A percentile compares a stretch with the other conserved stretches of the same genome.
These are phyloP conservation scores for Erebia ligea DNA, from an alignment of 2,888 invertebrate genomes.

Conservation along the genomic window DNA sequence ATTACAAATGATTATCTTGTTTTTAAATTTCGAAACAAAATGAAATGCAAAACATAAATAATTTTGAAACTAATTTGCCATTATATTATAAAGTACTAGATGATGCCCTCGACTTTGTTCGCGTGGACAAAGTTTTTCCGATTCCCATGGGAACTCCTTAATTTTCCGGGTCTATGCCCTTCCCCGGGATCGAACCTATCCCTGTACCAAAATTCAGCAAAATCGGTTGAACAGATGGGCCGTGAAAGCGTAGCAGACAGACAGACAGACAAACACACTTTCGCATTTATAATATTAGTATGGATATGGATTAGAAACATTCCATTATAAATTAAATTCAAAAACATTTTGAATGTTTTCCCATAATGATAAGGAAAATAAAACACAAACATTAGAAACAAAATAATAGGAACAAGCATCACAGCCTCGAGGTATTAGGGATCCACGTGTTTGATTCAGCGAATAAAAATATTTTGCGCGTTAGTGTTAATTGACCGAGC, in stretches of 20 bases:
- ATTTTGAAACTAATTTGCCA: slow-evolving; percentile 5
- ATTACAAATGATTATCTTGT: neutral
- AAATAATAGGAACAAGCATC: neutral
- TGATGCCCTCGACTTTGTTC: too few relatives aligned
- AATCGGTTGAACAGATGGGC: too few relatives aligned
- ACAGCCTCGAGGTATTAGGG: slow-evolving; percentile 16
- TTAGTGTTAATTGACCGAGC: too few relatives aligned
- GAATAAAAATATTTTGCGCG: neutral
- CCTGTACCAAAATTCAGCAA: too few relatives aligned
- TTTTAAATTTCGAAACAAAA: neutral
- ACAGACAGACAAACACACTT: too few relatives aligned
- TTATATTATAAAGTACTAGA: neutral
- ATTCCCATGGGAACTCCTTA: too few relatives aligned
- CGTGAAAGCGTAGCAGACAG: too few relatives aligned
- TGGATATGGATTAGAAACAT: neutral
- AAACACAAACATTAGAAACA: neutral
- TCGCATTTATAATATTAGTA: too few relatives aligned
- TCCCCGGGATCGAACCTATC: too few relatives aligned
- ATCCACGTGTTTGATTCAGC: neutral
- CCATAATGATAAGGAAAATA: neutral
- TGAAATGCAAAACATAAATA: neutral
- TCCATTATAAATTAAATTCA: neutral
- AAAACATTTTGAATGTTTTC: neutral
- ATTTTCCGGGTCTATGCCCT: too few relatives aligned
- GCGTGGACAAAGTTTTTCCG: too few relatives aligned